Evolutionary conservation across 2,113 vertebrate genomes (phyloP).

Genomic region (Anguilla japonica): DNA sequence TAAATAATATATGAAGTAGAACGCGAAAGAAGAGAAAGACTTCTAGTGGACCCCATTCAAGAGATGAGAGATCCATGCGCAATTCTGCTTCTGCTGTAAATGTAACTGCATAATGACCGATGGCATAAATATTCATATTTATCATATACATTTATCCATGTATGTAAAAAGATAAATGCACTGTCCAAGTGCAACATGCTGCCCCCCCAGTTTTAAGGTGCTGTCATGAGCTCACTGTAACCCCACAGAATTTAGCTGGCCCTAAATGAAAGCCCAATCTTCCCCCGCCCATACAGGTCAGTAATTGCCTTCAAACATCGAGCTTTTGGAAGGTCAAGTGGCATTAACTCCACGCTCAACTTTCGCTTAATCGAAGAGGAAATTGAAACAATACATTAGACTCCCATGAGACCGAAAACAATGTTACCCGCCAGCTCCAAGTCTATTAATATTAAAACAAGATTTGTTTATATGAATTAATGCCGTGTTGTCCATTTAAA

Average conservation of each 20-base stretch:
- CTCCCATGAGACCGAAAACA: neutral
- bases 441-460: no score
- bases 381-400: constrained; percentile 7
- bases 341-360: neutral
- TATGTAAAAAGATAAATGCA: neutral
- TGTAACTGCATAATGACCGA: no score
- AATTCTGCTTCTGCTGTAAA: no score
- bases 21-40: no score
- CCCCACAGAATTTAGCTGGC: neutral
- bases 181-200: neutral
- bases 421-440: neutral
- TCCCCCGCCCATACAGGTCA: neutral
- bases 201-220: neutral
- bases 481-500: no score
- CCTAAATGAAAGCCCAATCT: neutral
- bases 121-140: neutral
- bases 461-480: no score
- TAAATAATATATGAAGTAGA: no score
- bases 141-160: no score
- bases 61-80: no score
- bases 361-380: neutral
- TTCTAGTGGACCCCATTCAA: no score
- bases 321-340: constrained; percentile 6
- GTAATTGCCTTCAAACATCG: neutral
- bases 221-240: neutral